phyloP scores from a whole-genome alignment of 1,140 invertebrate genomes.

The Drosophila nikananu region DNA sequence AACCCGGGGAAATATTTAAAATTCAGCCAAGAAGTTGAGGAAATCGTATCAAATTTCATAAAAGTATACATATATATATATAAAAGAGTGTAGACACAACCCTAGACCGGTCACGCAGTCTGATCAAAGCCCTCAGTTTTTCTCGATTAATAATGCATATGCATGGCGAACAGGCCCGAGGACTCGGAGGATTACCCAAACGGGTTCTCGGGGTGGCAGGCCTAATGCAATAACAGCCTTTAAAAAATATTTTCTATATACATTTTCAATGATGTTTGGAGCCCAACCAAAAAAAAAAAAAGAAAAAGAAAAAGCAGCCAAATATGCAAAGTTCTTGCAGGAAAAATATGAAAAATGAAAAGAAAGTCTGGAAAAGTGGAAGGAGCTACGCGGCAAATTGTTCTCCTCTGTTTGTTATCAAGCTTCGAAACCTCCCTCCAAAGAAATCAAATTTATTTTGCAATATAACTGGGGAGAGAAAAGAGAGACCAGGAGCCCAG shows the following conservation, averaged over 20 bases:
- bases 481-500: background rate
- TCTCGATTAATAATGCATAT: conserved; percentile 79
- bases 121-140: conserved; percentile 67
- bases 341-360: conserved; percentile 24
- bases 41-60: conserved; percentile 84
- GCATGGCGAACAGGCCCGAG: conserved; percentile 44
- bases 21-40: conserved; percentile 32
- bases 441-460: conserved; percentile 70
- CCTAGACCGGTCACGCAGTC: conserved; percentile 65
- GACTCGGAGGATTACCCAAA: conserved; percentile 37
- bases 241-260: conserved; percentile 67
- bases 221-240: conserved; percentile 74
- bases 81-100: conserved; percentile 29
- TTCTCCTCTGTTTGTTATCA: conserved; percentile 16
- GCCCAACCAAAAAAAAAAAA: background rate
- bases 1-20: conserved; percentile 12
- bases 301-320: conserved; percentile 15
- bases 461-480: conserved; percentile 44
- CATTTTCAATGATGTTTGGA: conserved; percentile 66
- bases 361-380: conserved; percentile 10
- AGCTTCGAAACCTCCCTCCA: conserved; percentile 7
- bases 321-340: conserved; percentile 74
- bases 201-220: conserved; percentile 34
- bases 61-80: conserved; percentile 41
- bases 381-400: conserved; percentile 26